Percentiles rank a stretch among this genome's conserved stretches.
phyloP scores from a whole-genome alignment of 2,797 vertebrate genomes.

The Periophthalmus magnuspinnatus region DNA sequence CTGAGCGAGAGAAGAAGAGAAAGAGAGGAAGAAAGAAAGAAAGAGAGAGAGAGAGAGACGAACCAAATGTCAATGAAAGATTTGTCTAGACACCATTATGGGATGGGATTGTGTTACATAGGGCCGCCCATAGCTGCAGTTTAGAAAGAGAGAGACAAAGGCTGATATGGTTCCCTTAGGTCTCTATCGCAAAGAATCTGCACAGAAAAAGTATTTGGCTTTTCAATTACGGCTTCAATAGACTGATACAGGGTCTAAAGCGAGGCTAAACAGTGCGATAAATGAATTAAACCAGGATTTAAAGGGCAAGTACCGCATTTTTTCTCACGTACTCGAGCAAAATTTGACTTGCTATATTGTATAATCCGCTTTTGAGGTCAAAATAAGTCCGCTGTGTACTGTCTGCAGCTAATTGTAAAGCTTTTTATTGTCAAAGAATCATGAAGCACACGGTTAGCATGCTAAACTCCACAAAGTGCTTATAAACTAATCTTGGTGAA shows the following conservation, averaged over 20 bases:
- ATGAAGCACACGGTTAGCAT: too few relatives aligned
- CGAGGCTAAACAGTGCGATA: neutral
- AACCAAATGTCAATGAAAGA: conserved; percentile 58
- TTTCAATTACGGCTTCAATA: neutral
- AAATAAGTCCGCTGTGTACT: too few relatives aligned
- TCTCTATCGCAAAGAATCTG: neutral
- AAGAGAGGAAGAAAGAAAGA: conserved; percentile 31
- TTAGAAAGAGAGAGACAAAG: conserved; percentile 29
- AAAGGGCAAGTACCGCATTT: too few relatives aligned
- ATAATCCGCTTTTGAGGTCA: too few relatives aligned
- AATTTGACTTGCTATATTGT: too few relatives aligned
- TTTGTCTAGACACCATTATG: conserved; percentile 53
- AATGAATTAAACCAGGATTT: neutral
- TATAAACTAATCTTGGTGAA: too few relatives aligned
- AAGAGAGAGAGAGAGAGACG: conserved; percentile 22
- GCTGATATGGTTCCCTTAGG: conserved; percentile 53
- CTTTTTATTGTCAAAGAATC: too few relatives aligned
- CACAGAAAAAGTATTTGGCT: conserved; percentile 6
- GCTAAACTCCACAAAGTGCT: too few relatives aligned
- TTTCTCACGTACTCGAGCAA: too few relatives aligned
- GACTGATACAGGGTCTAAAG: neutral
- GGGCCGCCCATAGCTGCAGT: conserved; percentile 35
- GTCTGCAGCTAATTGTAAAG: too few relatives aligned
- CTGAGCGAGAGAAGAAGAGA: neutral
- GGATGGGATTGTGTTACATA: conserved; percentile 35